A percentile compares a stretch with the other conserved stretches of the same genome.
phyloP scores from a whole-genome alignment of 2,888 invertebrate genomes.

The Drosophila quinaria region DNA sequence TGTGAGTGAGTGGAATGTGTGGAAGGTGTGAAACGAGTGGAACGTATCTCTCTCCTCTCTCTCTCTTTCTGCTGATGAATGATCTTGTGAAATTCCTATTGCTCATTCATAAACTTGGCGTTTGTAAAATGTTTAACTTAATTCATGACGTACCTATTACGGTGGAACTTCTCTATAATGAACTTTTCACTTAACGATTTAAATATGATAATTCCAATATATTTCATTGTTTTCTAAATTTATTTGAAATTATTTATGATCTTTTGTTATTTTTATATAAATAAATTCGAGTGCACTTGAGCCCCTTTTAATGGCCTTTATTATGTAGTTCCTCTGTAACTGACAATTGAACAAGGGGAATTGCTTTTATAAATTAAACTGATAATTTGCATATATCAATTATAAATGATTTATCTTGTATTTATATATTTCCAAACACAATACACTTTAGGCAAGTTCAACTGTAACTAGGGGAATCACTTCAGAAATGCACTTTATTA shows the following conservation, averaged over 20 bases:
- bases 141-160: constrained; percentile 3
- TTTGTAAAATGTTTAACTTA: constrained; percentile 11
- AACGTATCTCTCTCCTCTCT: constrained; percentile 1
- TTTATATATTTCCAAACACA: not conserved
- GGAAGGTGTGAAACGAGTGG: not conserved
- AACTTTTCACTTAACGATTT: not conserved
- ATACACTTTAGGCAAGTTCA: too few relatives aligned
- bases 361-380: not conserved
- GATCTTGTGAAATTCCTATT: constrained; percentile 53
- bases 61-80: constrained; percentile 3
- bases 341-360: not conserved
- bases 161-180: constrained; percentile 1
- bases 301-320: too few relatives aligned
- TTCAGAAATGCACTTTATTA: not conserved
- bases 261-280: not conserved
- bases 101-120: constrained; percentile 56
- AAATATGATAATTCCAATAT: not conserved
- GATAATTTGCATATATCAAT: not conserved
- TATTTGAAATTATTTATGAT: not conserved
- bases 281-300: too few relatives aligned
- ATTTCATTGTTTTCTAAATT: not conserved
- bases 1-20: constrained; percentile 6
- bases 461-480: too few relatives aligned
- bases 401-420: not conserved
- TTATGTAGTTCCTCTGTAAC: not conserved